These are phyloP conservation scores for Macrotis lagotis DNA, from an alignment of 2,113 vertebrate genomes.

Conservation along the genomic window DNA sequence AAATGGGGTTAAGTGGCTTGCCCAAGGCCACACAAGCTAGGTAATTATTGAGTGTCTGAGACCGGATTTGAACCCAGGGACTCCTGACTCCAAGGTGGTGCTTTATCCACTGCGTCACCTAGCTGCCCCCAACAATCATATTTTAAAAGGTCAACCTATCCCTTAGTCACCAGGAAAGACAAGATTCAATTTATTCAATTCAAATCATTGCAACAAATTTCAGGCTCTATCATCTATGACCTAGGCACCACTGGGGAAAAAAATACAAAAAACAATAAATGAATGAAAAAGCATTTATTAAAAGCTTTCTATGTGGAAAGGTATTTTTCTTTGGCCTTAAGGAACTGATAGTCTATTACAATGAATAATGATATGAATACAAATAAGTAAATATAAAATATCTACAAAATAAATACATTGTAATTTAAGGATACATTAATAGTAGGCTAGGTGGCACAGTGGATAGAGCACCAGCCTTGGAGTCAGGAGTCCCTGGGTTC, in stretches of 20 bases:
- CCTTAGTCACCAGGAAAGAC: neutral
- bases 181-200: neutral
- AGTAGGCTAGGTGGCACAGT: too few species aligned
- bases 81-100: too few species aligned
- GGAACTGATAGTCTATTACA: neutral
- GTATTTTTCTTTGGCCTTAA: neutral
- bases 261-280: neutral
- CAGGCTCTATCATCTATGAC: neutral
- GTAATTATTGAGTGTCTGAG: too few species aligned
- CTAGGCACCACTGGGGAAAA: neutral
- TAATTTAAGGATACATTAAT: neutral
- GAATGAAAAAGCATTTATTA: neutral
- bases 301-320: neutral
- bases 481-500: too few species aligned
- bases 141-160: neutral
- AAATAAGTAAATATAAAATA: neutral
- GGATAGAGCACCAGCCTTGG: too few species aligned
- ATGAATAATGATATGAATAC: neutral
- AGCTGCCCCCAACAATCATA: too few species aligned
- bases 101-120: too few species aligned
- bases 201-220: neutral
- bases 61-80: too few species aligned
- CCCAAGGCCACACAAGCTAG: too few species aligned
- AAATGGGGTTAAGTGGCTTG: too few species aligned
- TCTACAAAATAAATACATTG: neutral